A percentile compares a stretch with the other conserved stretches of the same genome.
These are phyloP conservation scores for Rhimphoctona megacephalus DNA, from an alignment of 2,888 invertebrate genomes.

Conservation along the genomic window DNA sequence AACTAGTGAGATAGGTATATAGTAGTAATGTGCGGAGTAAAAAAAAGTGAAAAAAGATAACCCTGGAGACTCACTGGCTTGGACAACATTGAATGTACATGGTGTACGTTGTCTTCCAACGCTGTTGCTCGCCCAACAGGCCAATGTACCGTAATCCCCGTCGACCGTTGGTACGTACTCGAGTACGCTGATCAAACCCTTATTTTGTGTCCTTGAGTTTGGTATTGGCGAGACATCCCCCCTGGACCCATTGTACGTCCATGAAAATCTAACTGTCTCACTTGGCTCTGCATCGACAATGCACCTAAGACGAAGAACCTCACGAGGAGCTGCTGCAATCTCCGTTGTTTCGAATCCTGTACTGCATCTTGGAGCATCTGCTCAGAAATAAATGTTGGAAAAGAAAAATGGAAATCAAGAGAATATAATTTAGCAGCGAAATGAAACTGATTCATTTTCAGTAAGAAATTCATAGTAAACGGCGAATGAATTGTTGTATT, in stretches of 20 bases:
- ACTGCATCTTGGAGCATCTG: constrained; percentile 92
- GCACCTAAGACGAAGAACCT: constrained; percentile 91
- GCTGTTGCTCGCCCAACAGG: constrained; percentile 95
- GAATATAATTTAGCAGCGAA: not conserved
- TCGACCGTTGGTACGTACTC: constrained; percentile 86
- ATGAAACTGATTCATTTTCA: not conserved
- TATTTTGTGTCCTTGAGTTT: constrained; percentile 87
- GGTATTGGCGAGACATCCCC: constrained; percentile 90
- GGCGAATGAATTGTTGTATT: not conserved
- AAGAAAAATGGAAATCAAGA: not conserved
- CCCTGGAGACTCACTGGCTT: constrained; percentile 89
- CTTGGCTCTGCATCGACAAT: constrained; percentile 93
- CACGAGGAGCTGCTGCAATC: constrained; percentile 90
- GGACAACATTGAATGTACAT: constrained; percentile 92
- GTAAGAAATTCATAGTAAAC: too few species aligned
- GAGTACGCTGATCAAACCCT: constrained; percentile 86
- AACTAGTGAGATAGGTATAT: constrained; percentile 3
- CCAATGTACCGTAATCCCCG: constrained; percentile 92
- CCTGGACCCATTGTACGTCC: constrained; percentile 93
- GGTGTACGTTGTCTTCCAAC: constrained; percentile 93
- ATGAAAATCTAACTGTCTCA: constrained; percentile 90
- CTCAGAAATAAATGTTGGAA: constrained; percentile 66
- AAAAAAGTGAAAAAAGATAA: constrained; percentile 24
- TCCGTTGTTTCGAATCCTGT: constrained; percentile 90
- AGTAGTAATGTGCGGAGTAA: constrained; percentile 9